These are phyloP conservation scores for Plotosus lineatus DNA, from an alignment of 2,113 vertebrate species.

Conservation along the genomic window DNA sequence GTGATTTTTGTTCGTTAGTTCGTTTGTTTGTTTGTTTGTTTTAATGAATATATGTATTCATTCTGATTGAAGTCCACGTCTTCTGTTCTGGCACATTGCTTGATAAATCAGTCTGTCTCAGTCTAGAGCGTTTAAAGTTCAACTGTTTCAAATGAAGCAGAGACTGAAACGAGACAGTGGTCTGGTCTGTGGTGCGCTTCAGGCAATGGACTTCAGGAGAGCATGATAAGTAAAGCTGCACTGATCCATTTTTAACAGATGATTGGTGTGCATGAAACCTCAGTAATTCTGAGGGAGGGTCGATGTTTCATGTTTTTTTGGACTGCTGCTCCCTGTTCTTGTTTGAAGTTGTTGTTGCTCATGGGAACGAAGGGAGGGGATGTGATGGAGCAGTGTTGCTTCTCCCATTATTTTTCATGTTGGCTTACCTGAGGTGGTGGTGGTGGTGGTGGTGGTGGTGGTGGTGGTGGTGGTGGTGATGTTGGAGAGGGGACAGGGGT, in stretches of 20 bases:
- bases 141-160: conserved; percentile 42
- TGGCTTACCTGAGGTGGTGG: conserved; percentile 57
- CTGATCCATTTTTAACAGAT: conserved; percentile 56
- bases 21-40: conserved; percentile 40
- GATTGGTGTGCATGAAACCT: conserved; percentile 49
- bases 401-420: conserved; percentile 71
- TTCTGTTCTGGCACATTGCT: conserved; percentile 41
- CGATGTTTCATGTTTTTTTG: conserved; percentile 63
- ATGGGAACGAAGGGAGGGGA: conserved; percentile 68
- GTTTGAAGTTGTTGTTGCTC: conserved; percentile 71
- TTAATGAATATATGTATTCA: conserved; percentile 17
- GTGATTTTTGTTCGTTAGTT: too few species aligned
- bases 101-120: conserved; percentile 48
- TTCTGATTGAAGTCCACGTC: conserved; percentile 25
- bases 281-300: conserved; percentile 61
- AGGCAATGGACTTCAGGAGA: conserved; percentile 50
- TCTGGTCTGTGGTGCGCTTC: conserved; percentile 43
- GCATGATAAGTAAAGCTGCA: conserved; percentile 47
- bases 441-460: background rate
- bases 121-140: conserved; percentile 50
- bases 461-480: too few species aligned
- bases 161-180: conserved; percentile 32
- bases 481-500: conserved; percentile 56
- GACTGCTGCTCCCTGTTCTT: conserved; percentile 14
- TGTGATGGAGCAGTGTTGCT: conserved; percentile 71